Base-by-base conservation (phyloP, 2,888 invertebrate genomes). In the Hecatera dysodea region DNA sequence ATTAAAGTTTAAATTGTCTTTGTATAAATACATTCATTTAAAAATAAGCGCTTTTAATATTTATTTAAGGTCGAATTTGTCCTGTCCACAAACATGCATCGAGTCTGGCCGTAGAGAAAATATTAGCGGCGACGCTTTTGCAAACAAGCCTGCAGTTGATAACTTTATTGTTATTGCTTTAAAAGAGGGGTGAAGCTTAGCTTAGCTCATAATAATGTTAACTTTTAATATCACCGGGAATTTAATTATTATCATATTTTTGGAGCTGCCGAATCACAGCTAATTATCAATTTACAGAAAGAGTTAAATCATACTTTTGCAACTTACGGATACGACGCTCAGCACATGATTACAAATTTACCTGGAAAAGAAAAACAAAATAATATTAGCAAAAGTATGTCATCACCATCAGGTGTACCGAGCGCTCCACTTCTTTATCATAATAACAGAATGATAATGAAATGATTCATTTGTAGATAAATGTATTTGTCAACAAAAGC, bases 81-180 rank as follows among this genome's bases (percentile, higher is more conserved):
- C 81, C 82, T 89, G 89, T 61, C 74, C 80, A 75, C 63, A 78
- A 80, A 86, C 85, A 84, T 83, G 85, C 84, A 88, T 80, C 72
- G 78, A 78, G 81, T 84, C 74, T 82, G 78, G 78, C 73, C 53
- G 70, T 72, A 83, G 89, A 86, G 89, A 90, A 91, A 90, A 90
- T 90, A 89, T 90, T 85, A 83, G 87, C 82, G 84, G 87, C 83
- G 87, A 89, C 80, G 82, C 81, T 87, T 85, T 89, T 86, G 88
- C 88, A 85, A 89, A 89, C 87, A 86, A 80, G 84, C 81, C 85
- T 88, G 82, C 82, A 85, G 84, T 87, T 92, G 90, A 91, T 91
- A 91, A 89, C 86, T 92, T 92, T 91, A 92, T 90, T 90, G 88
- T 90, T 90, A 90, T 90, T 87, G 86, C 77, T 65, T 85, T 88